Conservation (phyloP, 2,888 invertebrate species). For the Zhuqinia jingwanae region DNA sequence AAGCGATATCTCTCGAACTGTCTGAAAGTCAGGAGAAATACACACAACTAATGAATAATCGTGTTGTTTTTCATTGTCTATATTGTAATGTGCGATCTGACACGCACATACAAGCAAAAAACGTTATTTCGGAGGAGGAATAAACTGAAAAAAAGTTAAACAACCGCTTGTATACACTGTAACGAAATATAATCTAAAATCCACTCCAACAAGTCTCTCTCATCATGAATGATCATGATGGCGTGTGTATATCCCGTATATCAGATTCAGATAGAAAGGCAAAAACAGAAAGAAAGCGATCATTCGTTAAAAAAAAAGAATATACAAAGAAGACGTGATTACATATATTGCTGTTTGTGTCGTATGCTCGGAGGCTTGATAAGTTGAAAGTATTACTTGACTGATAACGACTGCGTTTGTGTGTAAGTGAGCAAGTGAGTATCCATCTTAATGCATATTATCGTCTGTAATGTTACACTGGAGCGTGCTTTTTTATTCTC, state of each 20-base stretch:
- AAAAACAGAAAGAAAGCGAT: slow-evolving; percentile 8
- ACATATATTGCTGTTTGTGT: background rate
- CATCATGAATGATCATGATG: no score
- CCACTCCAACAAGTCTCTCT: no score
- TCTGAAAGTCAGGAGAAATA: background rate
- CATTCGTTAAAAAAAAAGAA: slow-evolving; percentile 4
- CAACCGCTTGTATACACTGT: background rate
- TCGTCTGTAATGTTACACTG: background rate
- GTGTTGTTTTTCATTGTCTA: slow-evolving; percentile 8
- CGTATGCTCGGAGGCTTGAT: background rate
- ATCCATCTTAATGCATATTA: background rate
- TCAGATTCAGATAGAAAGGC: background rate
- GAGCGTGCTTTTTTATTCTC: background rate
- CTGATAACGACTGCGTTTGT: no score
- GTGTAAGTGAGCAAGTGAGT: background rate
- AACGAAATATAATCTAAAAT: no score
- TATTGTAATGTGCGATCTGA: background rate
- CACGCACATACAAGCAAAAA: slow-evolving; percentile 24
- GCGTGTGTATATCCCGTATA: no score
- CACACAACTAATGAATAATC: slow-evolving; percentile 47
- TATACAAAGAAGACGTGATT: slow-evolving; percentile 30
- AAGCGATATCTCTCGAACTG: background rate
- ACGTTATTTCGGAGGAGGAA: background rate
- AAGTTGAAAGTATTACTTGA: background rate
- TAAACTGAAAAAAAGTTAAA: background rate